These are phyloP conservation scores for Anolis apletophallus DNA, from an alignment of 2,797 vertebrate genomes.

Conservation along the genomic window DNA sequence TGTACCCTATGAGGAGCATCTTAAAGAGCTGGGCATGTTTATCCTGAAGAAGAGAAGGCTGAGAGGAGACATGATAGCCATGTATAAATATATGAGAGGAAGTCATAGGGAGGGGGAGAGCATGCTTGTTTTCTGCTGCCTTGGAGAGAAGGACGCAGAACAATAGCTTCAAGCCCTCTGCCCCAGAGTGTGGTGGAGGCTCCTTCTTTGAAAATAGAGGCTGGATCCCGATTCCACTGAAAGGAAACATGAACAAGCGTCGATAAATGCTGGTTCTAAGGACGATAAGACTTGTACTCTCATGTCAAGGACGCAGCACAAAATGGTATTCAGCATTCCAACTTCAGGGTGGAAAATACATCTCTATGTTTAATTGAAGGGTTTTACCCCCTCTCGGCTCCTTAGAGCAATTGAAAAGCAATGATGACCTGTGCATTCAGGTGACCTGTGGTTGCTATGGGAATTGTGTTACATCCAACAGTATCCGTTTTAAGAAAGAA, in stretches of 20 bases:
- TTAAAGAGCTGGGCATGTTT: too few species aligned
- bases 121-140: too few species aligned
- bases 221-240: conserved; percentile 42
- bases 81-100: too few species aligned
- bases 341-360: conserved; percentile 22
- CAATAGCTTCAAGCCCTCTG: too few species aligned
- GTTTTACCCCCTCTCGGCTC: neutral
- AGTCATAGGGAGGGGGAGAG: too few species aligned
- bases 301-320: conserved; percentile 34
- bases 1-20: too few species aligned
- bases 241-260: conserved; percentile 37
- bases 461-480: conserved; percentile 5
- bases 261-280: conserved; percentile 30
- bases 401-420: conserved; percentile 17
- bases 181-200: too few species aligned
- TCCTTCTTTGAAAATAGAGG: too few species aligned
- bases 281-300: conserved; percentile 35
- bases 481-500: conserved; percentile 33
- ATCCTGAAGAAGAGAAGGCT: too few species aligned
- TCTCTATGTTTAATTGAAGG: conserved; percentile 37
- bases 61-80: too few species aligned
- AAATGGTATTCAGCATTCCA: conserved; percentile 46
- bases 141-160: too few species aligned
- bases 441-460: neutral
- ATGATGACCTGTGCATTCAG: neutral